Base-by-base conservation (phyloP, 2,888 invertebrate genomes). In the Heliconius cydno region DNA sequence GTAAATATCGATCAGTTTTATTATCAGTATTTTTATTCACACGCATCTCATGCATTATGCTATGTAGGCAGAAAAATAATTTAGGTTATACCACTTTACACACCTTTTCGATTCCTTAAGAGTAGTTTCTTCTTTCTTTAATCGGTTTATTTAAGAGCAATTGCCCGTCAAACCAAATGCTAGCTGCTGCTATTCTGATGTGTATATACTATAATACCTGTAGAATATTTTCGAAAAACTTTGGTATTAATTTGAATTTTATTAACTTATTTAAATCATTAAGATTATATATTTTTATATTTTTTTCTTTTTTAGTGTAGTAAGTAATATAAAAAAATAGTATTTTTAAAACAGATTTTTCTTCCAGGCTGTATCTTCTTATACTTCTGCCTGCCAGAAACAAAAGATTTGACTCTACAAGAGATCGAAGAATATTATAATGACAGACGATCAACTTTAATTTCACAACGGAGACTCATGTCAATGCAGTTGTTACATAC, bases 381-480 rank as follows among this genome's bases (percentile, higher is more conserved):
- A 78, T 96, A 94, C 83, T 87, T 94, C 72, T 96, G 89, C 80
- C 87, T 97, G 25, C 96, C 96, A 2, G 96, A 97, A 88, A 97
- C 96, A 6, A 96, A 96, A 86, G 95, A 94, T 19, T 93, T 96
- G 84, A 94, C 96, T 0, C 90, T 97, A 2, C 96, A 96, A 88
- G 96, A 96, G 86, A 97, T 97, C 72, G 97, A 97, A 88, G 96
- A 96, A 84, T 96, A 96, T 84, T 96, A 95, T 85, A 96, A 95
- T 12, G 95, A 95, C 0, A 90, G 95, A 13, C 94, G 92, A 1
- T 87, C 93, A 15, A 91, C 92, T 1, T 86, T 96, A 13, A 90
- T 91, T 3, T 90, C 91, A 76, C 92, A 84, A 86, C 87, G 90
- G 25, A 86, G 83, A 46, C 81, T 89, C 1, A 82, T 84, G 46